Percentiles rank a stretch among this genome's conserved stretches.
Conservation (phyloP, 1,140 invertebrate species). For the Potamilus streckersoni region DNA sequence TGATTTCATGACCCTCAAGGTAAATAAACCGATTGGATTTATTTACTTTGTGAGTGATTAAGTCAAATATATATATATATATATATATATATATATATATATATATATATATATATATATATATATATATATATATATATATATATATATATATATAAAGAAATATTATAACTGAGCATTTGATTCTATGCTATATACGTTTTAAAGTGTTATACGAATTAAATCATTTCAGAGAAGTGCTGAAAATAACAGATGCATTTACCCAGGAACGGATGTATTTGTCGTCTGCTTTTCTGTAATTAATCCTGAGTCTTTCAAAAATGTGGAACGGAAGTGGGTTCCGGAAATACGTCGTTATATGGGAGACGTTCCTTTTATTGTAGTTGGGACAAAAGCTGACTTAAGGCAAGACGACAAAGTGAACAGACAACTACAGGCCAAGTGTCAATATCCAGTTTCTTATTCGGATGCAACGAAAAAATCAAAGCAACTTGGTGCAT, state of each 20-base stretch:
- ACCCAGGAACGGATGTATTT: conserved; percentile 48
- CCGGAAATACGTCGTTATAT: conserved; percentile 47
- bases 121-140: too few relatives aligned
- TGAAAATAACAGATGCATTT: conserved; percentile 28
- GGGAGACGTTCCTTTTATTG: conserved; percentile 43
- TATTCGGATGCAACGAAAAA: conserved; percentile 18
- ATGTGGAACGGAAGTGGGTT: conserved; percentile 51
- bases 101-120: too few relatives aligned
- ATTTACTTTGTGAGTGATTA: too few relatives aligned
- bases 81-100: too few relatives aligned
- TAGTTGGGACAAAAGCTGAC: conserved; percentile 54
- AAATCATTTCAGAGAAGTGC: conserved; percentile 30
- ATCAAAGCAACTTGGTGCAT: conserved; percentile 34
- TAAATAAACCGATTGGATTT: too few relatives aligned
- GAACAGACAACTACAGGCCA: conserved; percentile 22
- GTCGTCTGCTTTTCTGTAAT: conserved; percentile 58
- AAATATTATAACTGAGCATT: too few relatives aligned
- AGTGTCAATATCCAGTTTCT: conserved; percentile 34
- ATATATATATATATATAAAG: too few relatives aligned
- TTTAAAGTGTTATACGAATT: too few relatives aligned
- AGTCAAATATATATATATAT: too few relatives aligned
- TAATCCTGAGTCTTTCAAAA: conserved; percentile 39
- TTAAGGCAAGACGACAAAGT: conserved; percentile 41
- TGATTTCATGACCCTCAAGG: too few relatives aligned
- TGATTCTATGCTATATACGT: too few relatives aligned